phyloP scores from a whole-genome alignment of 2,797 vertebrate genomes.

The Pterois miles region DNA sequence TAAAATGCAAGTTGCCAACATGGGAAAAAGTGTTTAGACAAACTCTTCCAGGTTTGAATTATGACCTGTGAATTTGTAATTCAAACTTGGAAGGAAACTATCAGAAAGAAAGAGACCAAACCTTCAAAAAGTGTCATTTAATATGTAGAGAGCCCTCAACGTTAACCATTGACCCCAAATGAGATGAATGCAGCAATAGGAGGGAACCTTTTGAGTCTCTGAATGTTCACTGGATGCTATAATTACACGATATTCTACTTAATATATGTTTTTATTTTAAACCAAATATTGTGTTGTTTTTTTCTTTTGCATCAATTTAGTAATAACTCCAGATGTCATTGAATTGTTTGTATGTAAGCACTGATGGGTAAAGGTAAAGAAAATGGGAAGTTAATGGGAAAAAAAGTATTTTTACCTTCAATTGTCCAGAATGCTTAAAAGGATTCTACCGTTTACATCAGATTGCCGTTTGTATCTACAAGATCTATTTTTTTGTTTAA shows the following conservation, averaged over 20 bases:
- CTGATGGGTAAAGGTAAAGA: slow-evolving; percentile 67
- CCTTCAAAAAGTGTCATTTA: not conserved
- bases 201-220: slow-evolving; percentile 83
- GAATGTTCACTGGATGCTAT: slow-evolving; percentile 57
- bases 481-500: slow-evolving; percentile 74
- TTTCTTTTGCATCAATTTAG: slow-evolving; percentile 70
- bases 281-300: slow-evolving; percentile 59
- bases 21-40: not conserved
- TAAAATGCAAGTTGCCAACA: not conserved
- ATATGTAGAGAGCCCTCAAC: slow-evolving; percentile 1
- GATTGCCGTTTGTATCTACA: slow-evolving; percentile 73
- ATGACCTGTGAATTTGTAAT: not conserved
- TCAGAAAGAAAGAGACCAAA: slow-evolving; percentile 13
- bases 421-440: slow-evolving; percentile 72
- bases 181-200: slow-evolving; percentile 69
- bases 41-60: slow-evolving; percentile 24
- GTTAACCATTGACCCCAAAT: slow-evolving; percentile 30
- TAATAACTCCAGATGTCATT: slow-evolving; percentile 77
- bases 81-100: slow-evolving; percentile 15
- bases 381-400: slow-evolving; percentile 40
- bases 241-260: slow-evolving; percentile 65
- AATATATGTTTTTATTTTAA: slow-evolving; percentile 61
- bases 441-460: slow-evolving; percentile 75
- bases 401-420: slow-evolving; percentile 69
- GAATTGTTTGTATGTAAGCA: slow-evolving; percentile 75